phyloP scores from a whole-genome alignment of 2,113 vertebrate genomes.

The Galbula dea region DNA sequence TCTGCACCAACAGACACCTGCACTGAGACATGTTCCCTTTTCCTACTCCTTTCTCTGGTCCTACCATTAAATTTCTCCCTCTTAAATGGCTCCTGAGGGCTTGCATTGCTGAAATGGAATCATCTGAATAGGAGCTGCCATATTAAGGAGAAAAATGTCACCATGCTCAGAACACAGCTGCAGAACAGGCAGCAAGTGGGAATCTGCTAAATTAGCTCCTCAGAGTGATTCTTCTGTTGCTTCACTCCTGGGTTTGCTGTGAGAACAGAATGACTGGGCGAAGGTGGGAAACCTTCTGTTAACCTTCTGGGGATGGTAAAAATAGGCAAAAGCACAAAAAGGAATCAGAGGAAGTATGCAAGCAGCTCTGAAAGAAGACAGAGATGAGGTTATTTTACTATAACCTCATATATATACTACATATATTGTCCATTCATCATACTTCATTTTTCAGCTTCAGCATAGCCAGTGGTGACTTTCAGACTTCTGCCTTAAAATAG shows the following conservation, averaged over 20 bases:
- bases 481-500: neutral
- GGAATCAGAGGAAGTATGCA: neutral
- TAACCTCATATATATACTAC: neutral
- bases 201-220: neutral
- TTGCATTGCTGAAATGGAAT: neutral
- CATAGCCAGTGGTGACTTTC: neutral
- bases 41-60: neutral
- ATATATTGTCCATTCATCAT: neutral
- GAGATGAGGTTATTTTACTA: neutral
- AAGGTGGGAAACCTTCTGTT: neutral
- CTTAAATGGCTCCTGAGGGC: neutral
- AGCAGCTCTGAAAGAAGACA: neutral
- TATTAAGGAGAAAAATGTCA: neutral
- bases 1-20: neutral
- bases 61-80: neutral
- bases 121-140: neutral
- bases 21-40: neutral
- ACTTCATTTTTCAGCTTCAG: neutral
- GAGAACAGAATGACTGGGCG: neutral
- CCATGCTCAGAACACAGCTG: neutral
- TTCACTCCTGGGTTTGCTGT: neutral
- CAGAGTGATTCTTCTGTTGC: neutral
- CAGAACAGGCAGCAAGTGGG: neutral
- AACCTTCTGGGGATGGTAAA: neutral
- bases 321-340: neutral